These are phyloP conservation scores for Galerucella nymphaeae DNA, from an alignment of 2,888 invertebrate genomes.

Conservation along the genomic window DNA sequence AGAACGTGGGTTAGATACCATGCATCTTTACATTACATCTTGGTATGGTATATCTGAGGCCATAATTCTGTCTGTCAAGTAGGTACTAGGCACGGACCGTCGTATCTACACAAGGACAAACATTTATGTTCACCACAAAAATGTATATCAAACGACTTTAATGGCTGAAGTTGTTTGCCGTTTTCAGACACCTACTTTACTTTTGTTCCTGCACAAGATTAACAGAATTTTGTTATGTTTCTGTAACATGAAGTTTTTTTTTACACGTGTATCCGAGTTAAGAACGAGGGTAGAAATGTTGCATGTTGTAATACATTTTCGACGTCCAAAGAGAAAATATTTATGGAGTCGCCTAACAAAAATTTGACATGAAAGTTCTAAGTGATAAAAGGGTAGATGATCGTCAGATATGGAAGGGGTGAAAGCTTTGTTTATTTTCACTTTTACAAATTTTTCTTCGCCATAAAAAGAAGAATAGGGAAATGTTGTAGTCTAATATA, in stretches of 20 bases:
- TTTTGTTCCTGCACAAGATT: constrained; percentile 24
- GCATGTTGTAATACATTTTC: neutral
- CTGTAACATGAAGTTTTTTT: constrained; percentile 12
- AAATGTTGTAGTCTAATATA: no score
- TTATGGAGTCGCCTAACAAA: neutral
- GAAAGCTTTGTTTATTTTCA: no score
- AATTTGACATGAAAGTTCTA: neutral
- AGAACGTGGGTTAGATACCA: constrained; percentile 64
- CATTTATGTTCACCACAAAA: constrained; percentile 59
- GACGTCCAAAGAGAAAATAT: neutral
- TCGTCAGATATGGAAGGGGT: no score
- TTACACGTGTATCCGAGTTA: neutral
- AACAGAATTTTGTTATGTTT: constrained; percentile 19
- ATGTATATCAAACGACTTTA: constrained; percentile 61
- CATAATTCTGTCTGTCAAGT: constrained; percentile 61
- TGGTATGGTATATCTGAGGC: constrained; percentile 61
- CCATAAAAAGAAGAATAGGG: no score
- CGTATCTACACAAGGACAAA: constrained; percentile 58
- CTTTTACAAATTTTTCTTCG: no score
- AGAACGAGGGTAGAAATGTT: constrained; percentile 3
- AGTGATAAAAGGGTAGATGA: neutral
- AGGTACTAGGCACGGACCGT: constrained; percentile 62
- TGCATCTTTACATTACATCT: constrained; percentile 64
- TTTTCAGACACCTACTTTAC: constrained; percentile 60
- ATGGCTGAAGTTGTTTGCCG: constrained; percentile 56